These are phyloP conservation scores for Scyliorhinus canicula DNA, from an alignment of 2,797 vertebrate species.

Conservation along the genomic window DNA sequence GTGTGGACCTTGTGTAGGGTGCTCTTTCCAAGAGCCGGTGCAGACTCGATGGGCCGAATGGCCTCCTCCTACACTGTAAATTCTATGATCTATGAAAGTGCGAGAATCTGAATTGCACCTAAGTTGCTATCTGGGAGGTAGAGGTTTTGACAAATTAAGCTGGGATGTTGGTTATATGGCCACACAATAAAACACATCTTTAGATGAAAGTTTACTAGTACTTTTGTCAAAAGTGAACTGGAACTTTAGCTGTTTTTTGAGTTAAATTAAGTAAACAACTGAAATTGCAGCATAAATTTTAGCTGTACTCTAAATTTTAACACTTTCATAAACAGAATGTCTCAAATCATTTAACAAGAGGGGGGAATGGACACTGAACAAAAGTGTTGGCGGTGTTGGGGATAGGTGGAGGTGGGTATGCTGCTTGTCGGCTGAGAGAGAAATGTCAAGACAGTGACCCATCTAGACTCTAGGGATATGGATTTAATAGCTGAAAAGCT, in stretches of 20 bases:
- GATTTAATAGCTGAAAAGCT: background rate
- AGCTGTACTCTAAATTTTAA: background rate
- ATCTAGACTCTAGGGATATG: too few species aligned
- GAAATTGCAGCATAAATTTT: background rate
- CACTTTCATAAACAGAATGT: background rate
- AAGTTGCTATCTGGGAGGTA: background rate
- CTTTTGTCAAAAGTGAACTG: slow-evolving; percentile 2
- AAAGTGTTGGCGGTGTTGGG: background rate
- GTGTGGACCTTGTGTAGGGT: too few species aligned
- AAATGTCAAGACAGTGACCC: background rate
- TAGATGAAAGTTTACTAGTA: background rate
- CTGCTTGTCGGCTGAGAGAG: background rate
- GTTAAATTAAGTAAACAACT: background rate
- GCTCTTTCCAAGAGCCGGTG: too few species aligned
- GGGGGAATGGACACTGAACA: background rate
- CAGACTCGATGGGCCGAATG: too few species aligned
- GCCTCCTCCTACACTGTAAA: too few species aligned
- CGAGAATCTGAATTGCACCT: background rate
- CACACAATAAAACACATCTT: background rate
- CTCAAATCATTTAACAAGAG: background rate
- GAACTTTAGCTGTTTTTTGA: background rate
- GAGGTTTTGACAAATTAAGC: background rate
- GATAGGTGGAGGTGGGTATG: background rate
- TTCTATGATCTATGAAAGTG: too few species aligned
- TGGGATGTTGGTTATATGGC: background rate